Evolutionary conservation across 1,140 invertebrate species (phyloP).

Genomic region (Frieseomelitta varia): DNA sequence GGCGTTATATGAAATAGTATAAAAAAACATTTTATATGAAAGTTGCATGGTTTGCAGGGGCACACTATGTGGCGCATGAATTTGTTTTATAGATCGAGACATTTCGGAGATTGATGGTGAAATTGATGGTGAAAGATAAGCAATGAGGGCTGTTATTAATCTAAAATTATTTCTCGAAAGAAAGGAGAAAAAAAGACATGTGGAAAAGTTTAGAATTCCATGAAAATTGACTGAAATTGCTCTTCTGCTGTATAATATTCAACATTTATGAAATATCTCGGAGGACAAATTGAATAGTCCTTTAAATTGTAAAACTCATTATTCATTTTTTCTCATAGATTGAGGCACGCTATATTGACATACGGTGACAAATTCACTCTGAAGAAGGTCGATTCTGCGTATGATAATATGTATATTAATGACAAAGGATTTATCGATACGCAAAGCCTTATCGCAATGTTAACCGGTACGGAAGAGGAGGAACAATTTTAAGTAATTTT

Average conservation of each 20-base stretch:
- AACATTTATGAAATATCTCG: not conserved
- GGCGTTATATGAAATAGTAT: too few species aligned
- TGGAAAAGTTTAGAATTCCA: not conserved
- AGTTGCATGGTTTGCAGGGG: too few species aligned
- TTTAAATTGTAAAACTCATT: conserved; percentile 12
- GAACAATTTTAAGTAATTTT: conserved; percentile 73
- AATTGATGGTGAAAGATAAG: conserved; percentile 92
- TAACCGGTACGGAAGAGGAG: conserved; percentile 91
- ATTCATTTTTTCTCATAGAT: conserved; percentile 82
- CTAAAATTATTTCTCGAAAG: not conserved
- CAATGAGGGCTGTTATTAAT: not conserved
- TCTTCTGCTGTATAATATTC: too few species aligned
- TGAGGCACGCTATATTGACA: conserved; percentile 96
- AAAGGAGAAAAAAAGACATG: not conserved
- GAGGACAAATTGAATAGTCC: not conserved
- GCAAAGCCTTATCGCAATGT: conserved; percentile 91
- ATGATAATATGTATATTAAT: conserved; percentile 97
- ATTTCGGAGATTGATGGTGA: conserved; percentile 83
- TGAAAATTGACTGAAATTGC: not conserved
- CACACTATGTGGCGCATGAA: too few species aligned
- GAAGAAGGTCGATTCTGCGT: conserved; percentile 96
- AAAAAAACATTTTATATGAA: too few species aligned
- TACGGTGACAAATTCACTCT: conserved; percentile 98
- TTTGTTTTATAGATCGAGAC: too few species aligned
- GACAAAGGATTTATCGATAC: conserved; percentile 97